Conservation (phyloP, 2,888 invertebrate genomes). For the Drosophila fungiperda region DNA sequence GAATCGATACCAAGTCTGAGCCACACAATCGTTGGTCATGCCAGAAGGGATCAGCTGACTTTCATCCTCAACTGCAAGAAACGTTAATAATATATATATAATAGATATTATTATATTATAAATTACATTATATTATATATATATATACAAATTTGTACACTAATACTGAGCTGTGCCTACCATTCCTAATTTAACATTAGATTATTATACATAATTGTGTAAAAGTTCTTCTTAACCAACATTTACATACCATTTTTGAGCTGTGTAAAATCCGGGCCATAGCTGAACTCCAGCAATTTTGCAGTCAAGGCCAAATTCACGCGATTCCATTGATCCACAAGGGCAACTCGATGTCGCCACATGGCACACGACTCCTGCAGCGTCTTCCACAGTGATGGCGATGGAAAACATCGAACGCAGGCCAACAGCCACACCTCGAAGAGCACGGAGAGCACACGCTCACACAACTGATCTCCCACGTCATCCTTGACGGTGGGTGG, state of each 20-base stretch:
- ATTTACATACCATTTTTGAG: slow-evolving; percentile 90
- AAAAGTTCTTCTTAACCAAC: neutral
- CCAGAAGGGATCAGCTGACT: slow-evolving; percentile 91
- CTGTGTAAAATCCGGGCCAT: slow-evolving; percentile 93
- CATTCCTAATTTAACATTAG: neutral
- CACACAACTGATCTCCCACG: slow-evolving; percentile 97
- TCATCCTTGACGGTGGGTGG: slow-evolving; percentile 97
- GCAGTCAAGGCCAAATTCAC: slow-evolving; percentile 96
- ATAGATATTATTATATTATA: neutral
- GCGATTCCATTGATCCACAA: slow-evolving; percentile 97
- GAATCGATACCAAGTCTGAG: slow-evolving; percentile 98
- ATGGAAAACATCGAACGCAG: slow-evolving; percentile 93
- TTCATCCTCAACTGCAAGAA: slow-evolving; percentile 92
- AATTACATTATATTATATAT: neutral
- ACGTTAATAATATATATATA: no score
- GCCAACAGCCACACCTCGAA: slow-evolving; percentile 92
- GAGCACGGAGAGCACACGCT: slow-evolving; percentile 95
- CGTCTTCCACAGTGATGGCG: slow-evolving; percentile 98
- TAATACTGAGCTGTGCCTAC: neutral
- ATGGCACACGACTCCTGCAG: slow-evolving; percentile 95
- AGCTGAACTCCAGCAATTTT: slow-evolving; percentile 93
- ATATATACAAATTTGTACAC: neutral
- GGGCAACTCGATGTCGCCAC: slow-evolving; percentile 97
- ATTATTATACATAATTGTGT: neutral
- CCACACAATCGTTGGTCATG: slow-evolving; percentile 95